Conservation (phyloP, 2,113 vertebrate genomes). For the Vidua chalybeata region DNA sequence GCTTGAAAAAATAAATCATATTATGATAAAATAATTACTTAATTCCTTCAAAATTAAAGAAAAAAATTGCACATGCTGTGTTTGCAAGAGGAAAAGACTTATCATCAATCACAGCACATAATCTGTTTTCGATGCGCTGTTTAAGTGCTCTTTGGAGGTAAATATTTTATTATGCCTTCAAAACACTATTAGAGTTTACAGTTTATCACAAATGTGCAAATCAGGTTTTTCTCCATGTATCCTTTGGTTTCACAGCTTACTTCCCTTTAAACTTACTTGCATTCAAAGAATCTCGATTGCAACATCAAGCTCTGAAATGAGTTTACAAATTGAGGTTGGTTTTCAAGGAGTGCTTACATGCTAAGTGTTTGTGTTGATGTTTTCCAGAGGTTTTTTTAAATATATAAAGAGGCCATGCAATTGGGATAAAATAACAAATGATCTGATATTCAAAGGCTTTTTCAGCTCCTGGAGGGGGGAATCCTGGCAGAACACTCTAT, state of each 20-base stretch:
- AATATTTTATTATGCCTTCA: slow-evolving; percentile 25
- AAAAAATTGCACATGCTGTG: neutral
- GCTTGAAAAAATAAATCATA: slow-evolving; percentile 14
- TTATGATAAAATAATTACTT: slow-evolving; percentile 44
- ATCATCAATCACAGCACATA: slow-evolving; percentile 24
- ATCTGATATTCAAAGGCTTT: neutral
- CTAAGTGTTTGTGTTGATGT: neutral
- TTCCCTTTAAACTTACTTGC: neutral
- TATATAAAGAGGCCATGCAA: neutral
- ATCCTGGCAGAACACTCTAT: neutral
- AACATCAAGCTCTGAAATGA: neutral
- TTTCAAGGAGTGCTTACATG: neutral
- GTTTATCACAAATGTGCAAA: neutral
- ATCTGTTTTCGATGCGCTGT: neutral
- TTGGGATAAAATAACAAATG: neutral
- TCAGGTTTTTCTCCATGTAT: neutral
- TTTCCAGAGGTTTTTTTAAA: neutral
- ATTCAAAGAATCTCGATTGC: neutral
- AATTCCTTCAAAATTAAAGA: slow-evolving; percentile 45
- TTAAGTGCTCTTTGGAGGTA: slow-evolving; percentile 14
- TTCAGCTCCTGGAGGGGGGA: neutral
- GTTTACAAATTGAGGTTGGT: neutral
- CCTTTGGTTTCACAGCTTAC: neutral
- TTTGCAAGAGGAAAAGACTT: neutral
- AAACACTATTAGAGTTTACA: neutral